Evolutionary conservation across 2,888 invertebrate genomes (phyloP).

Genomic region (Eupithecia dodoneata): DNA sequence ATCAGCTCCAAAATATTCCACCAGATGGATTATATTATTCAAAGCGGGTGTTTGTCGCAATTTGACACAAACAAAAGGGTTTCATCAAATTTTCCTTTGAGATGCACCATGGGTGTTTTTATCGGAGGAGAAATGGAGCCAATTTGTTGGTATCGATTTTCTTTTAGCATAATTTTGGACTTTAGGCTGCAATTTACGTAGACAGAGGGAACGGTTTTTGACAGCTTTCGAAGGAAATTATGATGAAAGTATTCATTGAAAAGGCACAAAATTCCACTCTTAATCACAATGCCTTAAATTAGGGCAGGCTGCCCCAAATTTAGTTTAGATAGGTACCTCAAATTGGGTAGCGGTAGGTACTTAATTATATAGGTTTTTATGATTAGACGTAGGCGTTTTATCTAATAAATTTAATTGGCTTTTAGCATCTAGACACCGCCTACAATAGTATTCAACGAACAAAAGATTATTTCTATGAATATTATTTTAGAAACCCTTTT

Average conservation of each 20-base stretch:
- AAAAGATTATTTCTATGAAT: too few species aligned
- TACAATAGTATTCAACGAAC: not conserved
- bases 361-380: too few species aligned
- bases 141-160: conserved; percentile 16
- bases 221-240: not conserved
- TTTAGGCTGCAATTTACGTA: not conserved
- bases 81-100: conserved; percentile 39
- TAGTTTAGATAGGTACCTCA: not conserved
- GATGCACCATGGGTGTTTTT: conserved; percentile 26
- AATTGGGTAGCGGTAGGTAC: too few species aligned
- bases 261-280: not conserved
- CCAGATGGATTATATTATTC: conserved; percentile 58
- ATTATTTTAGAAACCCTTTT: too few species aligned
- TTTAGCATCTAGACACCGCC: not conserved
- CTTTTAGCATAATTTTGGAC: not conserved
- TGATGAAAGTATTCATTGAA: not conserved
- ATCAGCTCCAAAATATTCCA: conserved; percentile 50
- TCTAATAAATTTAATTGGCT: too few species aligned
- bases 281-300: not conserved
- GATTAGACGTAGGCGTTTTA: too few species aligned
- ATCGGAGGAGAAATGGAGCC: conserved; percentile 20
- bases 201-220: not conserved
- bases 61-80: conserved; percentile 51
- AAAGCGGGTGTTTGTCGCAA: conserved; percentile 49
- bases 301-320: not conserved